Conservation (phyloP, 2,888 invertebrate genomes). For the Himalopsyche tibetana region DNA sequence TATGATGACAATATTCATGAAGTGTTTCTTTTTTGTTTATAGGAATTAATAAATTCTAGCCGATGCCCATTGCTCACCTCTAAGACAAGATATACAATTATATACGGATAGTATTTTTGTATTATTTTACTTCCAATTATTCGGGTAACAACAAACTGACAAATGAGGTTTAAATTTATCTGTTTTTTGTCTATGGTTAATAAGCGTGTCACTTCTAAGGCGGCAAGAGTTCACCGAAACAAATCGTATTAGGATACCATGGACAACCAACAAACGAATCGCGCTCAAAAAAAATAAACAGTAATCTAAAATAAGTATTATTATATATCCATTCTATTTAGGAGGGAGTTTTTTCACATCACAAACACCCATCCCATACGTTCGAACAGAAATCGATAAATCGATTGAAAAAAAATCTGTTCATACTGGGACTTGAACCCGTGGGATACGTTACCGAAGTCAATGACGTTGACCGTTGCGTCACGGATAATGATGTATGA, state of each 20-base stretch:
- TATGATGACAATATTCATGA: slow-evolving; percentile 29
- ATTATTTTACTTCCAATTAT: slow-evolving; percentile 41
- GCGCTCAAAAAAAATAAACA: too few relatives aligned
- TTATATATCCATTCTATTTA: too few relatives aligned
- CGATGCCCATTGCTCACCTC: neutral
- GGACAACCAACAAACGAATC: neutral
- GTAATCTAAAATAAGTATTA: too few relatives aligned
- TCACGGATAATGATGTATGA: too few relatives aligned
- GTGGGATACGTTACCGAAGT: too few relatives aligned
- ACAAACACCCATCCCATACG: too few relatives aligned
- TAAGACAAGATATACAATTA: slow-evolving; percentile 11
- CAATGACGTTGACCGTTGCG: too few relatives aligned
- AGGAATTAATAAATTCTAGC: slow-evolving; percentile 9
- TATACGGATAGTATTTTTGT: slow-evolving; percentile 13
- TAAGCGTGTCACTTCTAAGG: slow-evolving; percentile 59
- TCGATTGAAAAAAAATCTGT: too few relatives aligned
- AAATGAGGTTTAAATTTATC: slow-evolving; percentile 55
- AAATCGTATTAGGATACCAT: slow-evolving; percentile 44
- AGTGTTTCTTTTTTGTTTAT: slow-evolving; percentile 12
- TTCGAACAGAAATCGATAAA: too few relatives aligned
- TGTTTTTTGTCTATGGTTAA: slow-evolving; percentile 50
- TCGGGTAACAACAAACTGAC: slow-evolving; percentile 44
- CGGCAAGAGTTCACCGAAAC: slow-evolving; percentile 56
- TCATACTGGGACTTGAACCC: too few relatives aligned
- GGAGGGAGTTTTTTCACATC: too few relatives aligned